Evolutionary conservation across 35 echinoderm and acorn worm species (phyloP), one percentile per base, ranked within the genome.

Genomic region (Ophioderma brevispina): DNA sequence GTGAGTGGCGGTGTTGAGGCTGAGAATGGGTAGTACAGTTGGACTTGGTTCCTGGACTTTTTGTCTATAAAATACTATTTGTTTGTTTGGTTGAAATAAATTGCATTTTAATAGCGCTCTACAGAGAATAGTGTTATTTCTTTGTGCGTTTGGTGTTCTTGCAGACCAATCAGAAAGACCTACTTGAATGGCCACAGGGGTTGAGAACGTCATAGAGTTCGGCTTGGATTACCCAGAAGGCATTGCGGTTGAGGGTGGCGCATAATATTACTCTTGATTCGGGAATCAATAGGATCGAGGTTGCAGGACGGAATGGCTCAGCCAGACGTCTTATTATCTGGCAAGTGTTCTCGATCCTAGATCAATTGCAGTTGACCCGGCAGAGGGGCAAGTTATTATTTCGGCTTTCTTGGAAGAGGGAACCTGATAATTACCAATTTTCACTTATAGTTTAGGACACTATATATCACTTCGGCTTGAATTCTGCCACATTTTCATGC

Each of bases 211-310:
- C 75, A 98, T 98, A 13, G 93, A 95, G 56, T 95, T 90, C 84
- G 96, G 96, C 19, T 59, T 98, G 13, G 37, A 84, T 31, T 85
- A 77, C 30, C 96, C 96, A 0, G 91, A 92, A 56, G 91, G 90
- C 41, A 82, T 98, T 8, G 96, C 96, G 0, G 91, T 98, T 1
- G 96, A 98, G 96, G 96, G 80, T 93, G 0, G 93, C 90, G 36
- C 93, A 98, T 64, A 98, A 98, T 84, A 92, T 98, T 43, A 95
- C 95, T 83, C 95, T 95, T 0, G 93, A 95, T 78, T 78, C 82
- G 30, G 36, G 64, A 1, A 90, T 40, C 4, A 41, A 81, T 41
- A 42, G 96, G 23, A 98, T 98, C 46, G 96, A 98, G 70, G 90
- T 98, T 17, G 90, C 96, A 2, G 31, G 93, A 31, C 63, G 95